Conservation (phyloP, 1,140 invertebrate species). For the Saccostrea cuccullata region DNA sequence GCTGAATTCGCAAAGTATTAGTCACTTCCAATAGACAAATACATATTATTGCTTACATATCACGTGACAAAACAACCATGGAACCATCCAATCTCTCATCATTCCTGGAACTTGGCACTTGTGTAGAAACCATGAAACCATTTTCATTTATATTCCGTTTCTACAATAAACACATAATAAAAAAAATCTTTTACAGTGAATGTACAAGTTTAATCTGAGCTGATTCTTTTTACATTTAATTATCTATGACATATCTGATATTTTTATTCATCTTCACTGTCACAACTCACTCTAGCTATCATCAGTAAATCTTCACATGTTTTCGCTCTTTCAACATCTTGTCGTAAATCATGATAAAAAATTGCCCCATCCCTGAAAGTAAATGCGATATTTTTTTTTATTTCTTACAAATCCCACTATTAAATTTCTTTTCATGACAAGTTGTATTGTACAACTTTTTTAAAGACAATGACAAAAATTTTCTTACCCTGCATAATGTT, state of each 20-base stretch:
- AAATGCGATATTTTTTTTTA: too few species aligned
- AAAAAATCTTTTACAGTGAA: too few species aligned
- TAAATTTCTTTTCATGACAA: neutral
- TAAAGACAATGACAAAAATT: neutral
- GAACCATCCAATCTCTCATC: conserved; percentile 66
- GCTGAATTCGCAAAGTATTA: neutral
- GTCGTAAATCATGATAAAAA: conserved; percentile 61
- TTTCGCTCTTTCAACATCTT: conserved; percentile 70
- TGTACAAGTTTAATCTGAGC: too few species aligned
- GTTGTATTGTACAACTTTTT: neutral
- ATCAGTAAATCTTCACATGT: conserved; percentile 72
- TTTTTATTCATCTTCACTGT: neutral
- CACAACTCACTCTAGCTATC: conserved; percentile 65
- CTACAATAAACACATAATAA: conserved; percentile 50
- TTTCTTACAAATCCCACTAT: too few species aligned
- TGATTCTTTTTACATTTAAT: too few species aligned
- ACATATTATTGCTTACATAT: conserved; percentile 38
- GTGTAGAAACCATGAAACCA: conserved; percentile 75
- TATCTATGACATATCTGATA: too few species aligned
- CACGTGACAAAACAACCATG: conserved; percentile 49
- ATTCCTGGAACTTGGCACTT: conserved; percentile 71
- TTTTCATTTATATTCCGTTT: conserved; percentile 71
- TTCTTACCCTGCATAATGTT: conserved; percentile 72
- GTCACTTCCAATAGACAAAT: neutral
- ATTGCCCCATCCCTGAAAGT: conserved; percentile 61